Percentiles rank a stretch among this genome's conserved stretches.
These are phyloP conservation scores for Phasia obesa DNA, from an alignment of 2,888 invertebrate genomes.

Conservation along the genomic window DNA sequence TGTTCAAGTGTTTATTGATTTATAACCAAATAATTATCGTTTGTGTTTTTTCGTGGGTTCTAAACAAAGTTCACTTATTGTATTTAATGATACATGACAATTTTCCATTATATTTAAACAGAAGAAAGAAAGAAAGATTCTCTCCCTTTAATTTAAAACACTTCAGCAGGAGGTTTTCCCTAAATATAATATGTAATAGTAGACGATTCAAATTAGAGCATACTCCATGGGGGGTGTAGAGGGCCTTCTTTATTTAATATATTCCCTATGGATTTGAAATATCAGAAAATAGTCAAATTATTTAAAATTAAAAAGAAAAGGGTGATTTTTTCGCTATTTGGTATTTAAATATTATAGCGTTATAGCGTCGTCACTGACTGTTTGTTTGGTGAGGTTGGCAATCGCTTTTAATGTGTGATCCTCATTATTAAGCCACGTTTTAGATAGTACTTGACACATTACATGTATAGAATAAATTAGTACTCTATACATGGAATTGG, in stretches of 20 bases:
- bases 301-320: no score
- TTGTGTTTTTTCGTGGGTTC: not conserved
- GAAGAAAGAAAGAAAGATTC: not conserved
- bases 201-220: constrained; percentile 39
- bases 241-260: not conserved
- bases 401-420: no score
- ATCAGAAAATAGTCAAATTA: no score
- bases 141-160: constrained; percentile 18
- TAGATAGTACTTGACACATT: no score
- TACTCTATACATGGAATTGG: no score
- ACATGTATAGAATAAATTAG: no score
- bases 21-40: constrained; percentile 34
- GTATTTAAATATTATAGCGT: no score
- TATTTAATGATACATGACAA: constrained; percentile 54
- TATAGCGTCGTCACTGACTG: no score
- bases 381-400: no score
- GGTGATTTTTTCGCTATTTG: no score
- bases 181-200: not conserved
- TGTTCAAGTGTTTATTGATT: constrained; percentile 61
- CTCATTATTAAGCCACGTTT: no score
- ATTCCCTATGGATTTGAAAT: constrained; percentile 6
- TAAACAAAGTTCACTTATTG: no score
- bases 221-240: constrained; percentile 25
- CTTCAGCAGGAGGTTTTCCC: not conserved
- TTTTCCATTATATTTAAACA: constrained; percentile 16